These are phyloP conservation scores for Zenarchopterus dispar DNA, from an alignment of 2,797 vertebrate species.

Conservation along the genomic window DNA sequence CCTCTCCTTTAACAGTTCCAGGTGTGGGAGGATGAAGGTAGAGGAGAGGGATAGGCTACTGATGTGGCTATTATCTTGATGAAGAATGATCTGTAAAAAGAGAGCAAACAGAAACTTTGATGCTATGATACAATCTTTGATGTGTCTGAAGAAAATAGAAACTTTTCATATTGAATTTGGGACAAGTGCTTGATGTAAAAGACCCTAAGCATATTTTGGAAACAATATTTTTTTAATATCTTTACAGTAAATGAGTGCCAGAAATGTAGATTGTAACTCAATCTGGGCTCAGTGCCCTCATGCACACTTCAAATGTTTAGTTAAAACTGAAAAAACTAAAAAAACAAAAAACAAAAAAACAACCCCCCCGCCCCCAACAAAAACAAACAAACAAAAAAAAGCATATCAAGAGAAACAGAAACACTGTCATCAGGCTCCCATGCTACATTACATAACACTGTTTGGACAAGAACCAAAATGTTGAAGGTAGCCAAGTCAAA, in stretches of 20 bases:
- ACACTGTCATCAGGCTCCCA: constrained; percentile 22
- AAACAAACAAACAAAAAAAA: too few relatives aligned
- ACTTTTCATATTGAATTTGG: too few relatives aligned
- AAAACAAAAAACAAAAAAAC: neutral
- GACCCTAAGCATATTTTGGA: too few relatives aligned
- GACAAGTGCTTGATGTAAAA: too few relatives aligned
- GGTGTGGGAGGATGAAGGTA: too few relatives aligned
- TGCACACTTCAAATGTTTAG: neutral
- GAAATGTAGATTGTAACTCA: neutral
- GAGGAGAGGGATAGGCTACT: neutral
- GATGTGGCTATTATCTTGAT: constrained; percentile 33
- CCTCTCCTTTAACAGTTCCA: constrained; percentile 44
- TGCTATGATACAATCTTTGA: too few relatives aligned
- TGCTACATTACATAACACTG: constrained; percentile 8
- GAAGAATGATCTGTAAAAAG: constrained; percentile 7
- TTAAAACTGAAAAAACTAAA: neutral
- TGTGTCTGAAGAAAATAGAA: too few relatives aligned
- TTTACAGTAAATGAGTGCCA: neutral
- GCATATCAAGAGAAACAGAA: neutral
- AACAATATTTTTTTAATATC: too few relatives aligned
- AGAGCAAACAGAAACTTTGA: neutral
- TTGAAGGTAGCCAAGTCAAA: constrained; percentile 40
- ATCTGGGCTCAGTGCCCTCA: neutral
- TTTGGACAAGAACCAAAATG: constrained; percentile 28
- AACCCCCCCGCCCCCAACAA: too few relatives aligned